These are phyloP conservation scores for Xanthostigma xanthostigma DNA, from an alignment of 2,888 invertebrate species.

Conservation along the genomic window DNA sequence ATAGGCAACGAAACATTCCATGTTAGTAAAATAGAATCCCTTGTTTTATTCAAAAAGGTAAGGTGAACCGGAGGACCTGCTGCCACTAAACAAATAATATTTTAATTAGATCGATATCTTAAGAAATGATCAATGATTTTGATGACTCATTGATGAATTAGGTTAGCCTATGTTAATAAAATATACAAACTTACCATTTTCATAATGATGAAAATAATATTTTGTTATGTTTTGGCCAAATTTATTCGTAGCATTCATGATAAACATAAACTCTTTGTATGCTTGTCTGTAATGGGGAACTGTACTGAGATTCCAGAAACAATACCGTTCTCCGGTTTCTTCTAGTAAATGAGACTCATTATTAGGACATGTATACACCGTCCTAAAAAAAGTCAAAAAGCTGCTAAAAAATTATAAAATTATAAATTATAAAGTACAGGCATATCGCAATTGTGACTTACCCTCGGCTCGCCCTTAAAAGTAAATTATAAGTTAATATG, in stretches of 20 bases:
- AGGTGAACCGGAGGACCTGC: conserved; percentile 34
- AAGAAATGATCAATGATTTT: conserved; percentile 3
- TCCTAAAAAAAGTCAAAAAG: conserved; percentile 7
- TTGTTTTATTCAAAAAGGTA: conserved; percentile 26
- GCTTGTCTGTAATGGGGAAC: conserved; percentile 37
- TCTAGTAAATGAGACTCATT: conserved; percentile 11
- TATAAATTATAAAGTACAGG: too few species aligned
- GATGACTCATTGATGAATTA: not conserved
- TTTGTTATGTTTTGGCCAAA: conserved; percentile 39
- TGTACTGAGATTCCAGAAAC: conserved; percentile 34
- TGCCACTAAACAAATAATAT: conserved; percentile 25
- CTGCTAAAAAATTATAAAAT: not conserved
- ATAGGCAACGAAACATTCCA: conserved; percentile 35
- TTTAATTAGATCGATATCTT: not conserved
- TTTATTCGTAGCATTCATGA: conserved; percentile 41
- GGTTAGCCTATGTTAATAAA: not conserved
- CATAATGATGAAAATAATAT: conserved; percentile 42
- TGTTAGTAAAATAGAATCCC: conserved; percentile 29
- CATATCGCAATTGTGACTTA: conserved; percentile 14
- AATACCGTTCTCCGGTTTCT: conserved; percentile 22
- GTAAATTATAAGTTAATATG: conserved; percentile 30
- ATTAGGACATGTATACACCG: conserved; percentile 17
- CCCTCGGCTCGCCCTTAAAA: conserved; percentile 26
- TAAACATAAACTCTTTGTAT: conserved; percentile 38
- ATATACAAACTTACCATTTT: conserved; percentile 25